phyloP scores from a whole-genome alignment of 2,113 vertebrate genomes.

The Ammodytes dubius region DNA sequence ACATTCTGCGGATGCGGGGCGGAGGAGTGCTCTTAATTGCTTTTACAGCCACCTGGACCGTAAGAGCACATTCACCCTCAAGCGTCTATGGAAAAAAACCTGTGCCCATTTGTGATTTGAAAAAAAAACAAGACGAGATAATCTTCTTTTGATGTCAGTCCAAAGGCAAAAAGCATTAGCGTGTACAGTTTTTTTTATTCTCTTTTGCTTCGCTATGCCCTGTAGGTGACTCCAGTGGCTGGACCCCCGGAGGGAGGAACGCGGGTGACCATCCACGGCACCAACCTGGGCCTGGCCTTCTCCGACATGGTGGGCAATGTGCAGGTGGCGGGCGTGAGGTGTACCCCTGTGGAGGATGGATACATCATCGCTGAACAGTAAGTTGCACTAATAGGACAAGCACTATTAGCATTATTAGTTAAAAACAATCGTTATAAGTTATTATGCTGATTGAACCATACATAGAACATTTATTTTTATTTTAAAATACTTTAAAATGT shows the following conservation, averaged over 20 bases:
- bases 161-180: neutral
- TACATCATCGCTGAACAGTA: slow-evolving; percentile 98
- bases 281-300: slow-evolving; percentile 96
- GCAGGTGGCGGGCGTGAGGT: slow-evolving; percentile 94
- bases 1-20: slow-evolving; percentile 41
- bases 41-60: slow-evolving; percentile 67
- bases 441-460: neutral
- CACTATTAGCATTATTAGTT: neutral
- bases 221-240: slow-evolving; percentile 93
- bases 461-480: too few species aligned
- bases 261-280: slow-evolving; percentile 93
- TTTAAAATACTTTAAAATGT: too few species aligned
- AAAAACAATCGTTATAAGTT: neutral
- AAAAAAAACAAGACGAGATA: neutral
- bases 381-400: slow-evolving; percentile 74
- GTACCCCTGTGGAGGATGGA: slow-evolving; percentile 90
- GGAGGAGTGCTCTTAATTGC: slow-evolving; percentile 57
- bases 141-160: neutral
- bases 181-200: neutral
- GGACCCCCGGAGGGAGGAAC: slow-evolving; percentile 97
- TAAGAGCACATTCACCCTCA: slow-evolving; percentile 57
- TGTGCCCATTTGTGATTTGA: slow-evolving; percentile 19
- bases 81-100: slow-evolving; percentile 32
- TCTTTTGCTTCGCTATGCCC: neutral
- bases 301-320: slow-evolving; percentile 93